Evolutionary conservation across 2,113 vertebrate species (phyloP).

Genomic region (Protobothrops mucrosquamatus): DNA sequence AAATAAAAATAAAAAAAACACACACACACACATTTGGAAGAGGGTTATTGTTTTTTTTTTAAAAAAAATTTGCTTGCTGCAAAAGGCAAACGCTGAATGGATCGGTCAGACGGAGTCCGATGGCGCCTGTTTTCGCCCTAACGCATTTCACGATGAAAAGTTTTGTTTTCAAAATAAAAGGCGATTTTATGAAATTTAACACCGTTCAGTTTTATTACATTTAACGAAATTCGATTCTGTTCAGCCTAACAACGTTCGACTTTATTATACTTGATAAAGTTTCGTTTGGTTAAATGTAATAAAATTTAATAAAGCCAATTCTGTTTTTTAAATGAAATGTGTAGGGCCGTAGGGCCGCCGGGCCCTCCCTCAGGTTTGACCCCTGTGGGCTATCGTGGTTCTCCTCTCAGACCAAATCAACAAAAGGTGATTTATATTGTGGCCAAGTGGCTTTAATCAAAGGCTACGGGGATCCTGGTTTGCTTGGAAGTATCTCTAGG

Average conservation of each 20-base stretch:
- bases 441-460: neutral
- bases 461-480: neutral
- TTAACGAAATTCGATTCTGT: too few relatives aligned
- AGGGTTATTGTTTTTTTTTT: neutral
- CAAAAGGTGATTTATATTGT: neutral
- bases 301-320: too few relatives aligned
- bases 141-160: too few relatives aligned
- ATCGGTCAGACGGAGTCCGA: too few relatives aligned
- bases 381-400: too few relatives aligned
- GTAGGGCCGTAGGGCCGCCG: too few relatives aligned
- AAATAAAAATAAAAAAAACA: neutral
- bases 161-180: too few relatives aligned
- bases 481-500: neutral
- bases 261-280: too few relatives aligned
- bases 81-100: neutral
- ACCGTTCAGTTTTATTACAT: too few relatives aligned
- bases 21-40: neutral
- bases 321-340: neutral
- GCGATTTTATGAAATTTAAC: too few relatives aligned
- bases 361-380: neutral
- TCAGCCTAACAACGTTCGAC: too few relatives aligned
- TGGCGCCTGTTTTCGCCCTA: fast-evolving
- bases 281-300: too few relatives aligned
- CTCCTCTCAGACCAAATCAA: neutral
- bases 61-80: neutral